phyloP scores from a whole-genome alignment of 2,888 invertebrate genomes.

The Lepetodrilus schrolli region DNA sequence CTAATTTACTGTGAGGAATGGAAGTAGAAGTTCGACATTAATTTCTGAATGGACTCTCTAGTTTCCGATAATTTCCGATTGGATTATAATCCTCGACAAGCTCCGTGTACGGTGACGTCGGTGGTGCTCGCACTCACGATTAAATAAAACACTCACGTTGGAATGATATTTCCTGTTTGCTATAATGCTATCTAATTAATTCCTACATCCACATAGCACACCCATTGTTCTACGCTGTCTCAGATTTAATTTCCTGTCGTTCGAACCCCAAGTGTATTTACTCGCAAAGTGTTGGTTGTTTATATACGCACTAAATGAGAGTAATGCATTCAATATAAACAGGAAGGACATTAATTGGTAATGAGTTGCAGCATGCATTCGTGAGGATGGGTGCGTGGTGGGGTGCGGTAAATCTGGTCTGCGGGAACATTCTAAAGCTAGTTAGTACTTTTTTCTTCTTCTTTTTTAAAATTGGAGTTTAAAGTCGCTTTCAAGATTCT shows the following conservation, averaged over 20 bases:
- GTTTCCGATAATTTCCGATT: slow-evolving; percentile 15
- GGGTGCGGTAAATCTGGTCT: too few species aligned
- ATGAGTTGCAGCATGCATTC: too few species aligned
- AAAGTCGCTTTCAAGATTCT: too few species aligned
- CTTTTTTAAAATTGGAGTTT: too few species aligned
- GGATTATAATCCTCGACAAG: not conserved
- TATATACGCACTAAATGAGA: too few species aligned
- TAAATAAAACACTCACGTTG: not conserved
- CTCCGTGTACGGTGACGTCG: not conserved
- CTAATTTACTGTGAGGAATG: not conserved
- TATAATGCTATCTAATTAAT: not conserved
- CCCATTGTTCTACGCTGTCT: not conserved
- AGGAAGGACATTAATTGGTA: too few species aligned
- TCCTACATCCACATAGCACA: not conserved
- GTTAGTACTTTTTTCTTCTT: too few species aligned
- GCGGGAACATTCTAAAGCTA: too few species aligned
- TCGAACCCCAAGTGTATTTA: not conserved
- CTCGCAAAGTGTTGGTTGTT: not conserved
- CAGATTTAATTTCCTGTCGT: slow-evolving; percentile 8
- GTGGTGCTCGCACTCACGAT: not conserved
- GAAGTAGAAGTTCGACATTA: not conserved
- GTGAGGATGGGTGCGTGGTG: too few species aligned
- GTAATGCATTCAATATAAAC: too few species aligned
- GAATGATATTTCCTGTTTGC: not conserved
- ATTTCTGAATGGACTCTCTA: not conserved